Evolutionary conservation across 2,113 vertebrate genomes (phyloP), one percentile per base, ranked within the genome.

Genomic region (Gulo gulo): DNA sequence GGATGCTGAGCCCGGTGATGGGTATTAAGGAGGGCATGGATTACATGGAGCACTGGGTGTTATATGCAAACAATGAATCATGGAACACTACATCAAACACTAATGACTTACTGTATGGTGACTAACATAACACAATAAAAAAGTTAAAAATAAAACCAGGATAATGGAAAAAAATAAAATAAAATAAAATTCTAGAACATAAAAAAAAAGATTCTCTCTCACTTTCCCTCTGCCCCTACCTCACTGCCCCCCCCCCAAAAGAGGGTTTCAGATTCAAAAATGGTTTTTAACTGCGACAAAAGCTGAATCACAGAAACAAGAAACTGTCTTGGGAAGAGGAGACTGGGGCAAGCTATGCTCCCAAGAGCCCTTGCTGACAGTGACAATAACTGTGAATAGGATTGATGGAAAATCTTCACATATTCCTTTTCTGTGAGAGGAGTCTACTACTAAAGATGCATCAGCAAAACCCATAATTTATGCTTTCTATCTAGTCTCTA

Each of bases 401-500:
- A 84, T 20, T 78, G 73, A 65, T 73, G 15, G 39, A 76, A 4
- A 82, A 52, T 79, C 36, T 90, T 74, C 20, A 67, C 21, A 2
- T 74, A 57, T 61, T 81, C 14, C 10, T 90, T 83, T 86, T 23
- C 6, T 81, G 26, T 81, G 21, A 73, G 52, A 59, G 42, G 83
- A 90, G 57, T 80, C 20, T 92, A 29, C 91, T 91, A 61, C 39
- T 90, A 31, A 94, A 76, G 55, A 90, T 69, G 21, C 7, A 92
- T 90, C n/a, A 83, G 65, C 18, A 88, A 95, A 69, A 39, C 16
- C 55, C 39, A 24, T 55, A 96, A 80, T 87, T 92, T 74, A 92
- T 90, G 23, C 26, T 65, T 87, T 85, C 29, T 87, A 14, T 63
- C 84, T 80, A 61, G 74, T 84, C 29, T 59, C 76, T 90, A 9